These are phyloP conservation scores for Ypsolopha scabrella DNA, from an alignment of 2,888 invertebrate species.

Conservation along the genomic window DNA sequence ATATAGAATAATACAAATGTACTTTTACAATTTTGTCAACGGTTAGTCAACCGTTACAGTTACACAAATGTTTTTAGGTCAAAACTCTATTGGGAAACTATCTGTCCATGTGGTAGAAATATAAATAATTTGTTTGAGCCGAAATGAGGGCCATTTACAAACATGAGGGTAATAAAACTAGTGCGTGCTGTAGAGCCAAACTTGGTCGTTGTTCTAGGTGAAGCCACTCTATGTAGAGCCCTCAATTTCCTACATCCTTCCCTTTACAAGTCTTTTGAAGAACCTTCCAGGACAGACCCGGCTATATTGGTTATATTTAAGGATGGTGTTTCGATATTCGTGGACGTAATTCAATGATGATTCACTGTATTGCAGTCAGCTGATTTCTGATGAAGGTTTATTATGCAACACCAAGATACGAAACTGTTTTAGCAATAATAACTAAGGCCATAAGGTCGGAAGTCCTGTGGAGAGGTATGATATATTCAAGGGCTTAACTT, in stretches of 20 bases:
- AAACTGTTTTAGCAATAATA: too few species aligned
- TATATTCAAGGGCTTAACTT: too few species aligned
- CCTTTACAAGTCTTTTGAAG: conserved; percentile 13
- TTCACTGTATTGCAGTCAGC: too few species aligned
- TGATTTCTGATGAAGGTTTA: too few species aligned
- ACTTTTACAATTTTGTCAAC: conserved; percentile 31
- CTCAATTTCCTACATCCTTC: conserved; percentile 17
- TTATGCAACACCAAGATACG: too few species aligned
- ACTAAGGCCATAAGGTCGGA: too few species aligned
- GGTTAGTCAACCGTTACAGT: conserved; percentile 50
- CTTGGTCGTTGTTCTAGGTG: conserved; percentile 44
- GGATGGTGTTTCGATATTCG: conserved; percentile 40
- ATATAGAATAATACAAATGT: too few species aligned
- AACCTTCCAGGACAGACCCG: conserved; percentile 20
- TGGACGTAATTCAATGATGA: conserved; percentile 23
- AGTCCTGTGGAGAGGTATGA: too few species aligned
- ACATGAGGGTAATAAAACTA: conserved; percentile 70
- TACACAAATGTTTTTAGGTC: conserved; percentile 64
- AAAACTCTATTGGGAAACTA: conserved; percentile 65
- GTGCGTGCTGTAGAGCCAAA: conserved; percentile 59
- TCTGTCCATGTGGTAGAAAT: conserved; percentile 63
- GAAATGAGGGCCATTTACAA: conserved; percentile 69
- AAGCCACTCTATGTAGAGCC: conserved; percentile 30
- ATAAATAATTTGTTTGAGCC: conserved; percentile 67
- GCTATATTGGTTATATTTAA: conserved; percentile 30